Evolutionary conservation across 1,140 invertebrate genomes (phyloP).

Genomic region (Aphelenchoides besseyi): DNA sequence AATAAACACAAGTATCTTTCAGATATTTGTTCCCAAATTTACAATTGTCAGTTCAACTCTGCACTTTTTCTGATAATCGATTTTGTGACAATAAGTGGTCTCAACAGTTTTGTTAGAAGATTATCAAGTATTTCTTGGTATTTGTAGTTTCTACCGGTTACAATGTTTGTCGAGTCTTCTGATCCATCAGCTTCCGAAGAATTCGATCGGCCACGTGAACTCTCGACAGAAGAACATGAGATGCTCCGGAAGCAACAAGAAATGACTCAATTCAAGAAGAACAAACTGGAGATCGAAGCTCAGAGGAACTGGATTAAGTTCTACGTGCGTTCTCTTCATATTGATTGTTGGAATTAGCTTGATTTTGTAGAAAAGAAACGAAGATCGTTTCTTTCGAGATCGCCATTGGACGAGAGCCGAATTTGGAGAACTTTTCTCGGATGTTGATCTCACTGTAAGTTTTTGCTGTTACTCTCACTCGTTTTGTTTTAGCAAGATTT

Average conservation of each 20-base stretch:
- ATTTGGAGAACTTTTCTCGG: conserved; percentile 75
- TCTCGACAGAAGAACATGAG: conserved; percentile 43
- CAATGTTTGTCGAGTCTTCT: too few relatives aligned
- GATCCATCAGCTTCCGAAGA: too few relatives aligned
- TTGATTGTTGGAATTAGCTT: neutral
- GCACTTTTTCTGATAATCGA: too few relatives aligned
- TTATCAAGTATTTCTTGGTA: too few relatives aligned
- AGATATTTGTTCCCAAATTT: too few relatives aligned
- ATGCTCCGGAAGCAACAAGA: conserved; percentile 32
- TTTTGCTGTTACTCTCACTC: conserved; percentile 2
- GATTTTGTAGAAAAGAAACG: conserved; percentile 64
- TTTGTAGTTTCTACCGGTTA: too few relatives aligned
- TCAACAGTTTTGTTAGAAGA: too few relatives aligned
- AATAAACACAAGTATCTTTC: conserved; percentile 1
- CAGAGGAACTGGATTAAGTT: conserved; percentile 95
- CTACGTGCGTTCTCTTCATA: conserved; percentile 72
- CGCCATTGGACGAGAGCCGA: conserved; percentile 93
- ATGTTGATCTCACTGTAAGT: conserved; percentile 46
- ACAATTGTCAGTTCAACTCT: too few relatives aligned
- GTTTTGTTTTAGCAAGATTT: conserved; percentile 43
- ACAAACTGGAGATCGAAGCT: conserved; percentile 79
- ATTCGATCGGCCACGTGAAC: conserved; percentile 9
- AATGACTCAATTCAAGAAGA: conserved; percentile 75
- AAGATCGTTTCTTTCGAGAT: conserved; percentile 83
- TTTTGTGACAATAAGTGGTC: too few relatives aligned